phyloP scores from a whole-genome alignment of 2,113 vertebrate genomes.

The Gallinago media region DNA sequence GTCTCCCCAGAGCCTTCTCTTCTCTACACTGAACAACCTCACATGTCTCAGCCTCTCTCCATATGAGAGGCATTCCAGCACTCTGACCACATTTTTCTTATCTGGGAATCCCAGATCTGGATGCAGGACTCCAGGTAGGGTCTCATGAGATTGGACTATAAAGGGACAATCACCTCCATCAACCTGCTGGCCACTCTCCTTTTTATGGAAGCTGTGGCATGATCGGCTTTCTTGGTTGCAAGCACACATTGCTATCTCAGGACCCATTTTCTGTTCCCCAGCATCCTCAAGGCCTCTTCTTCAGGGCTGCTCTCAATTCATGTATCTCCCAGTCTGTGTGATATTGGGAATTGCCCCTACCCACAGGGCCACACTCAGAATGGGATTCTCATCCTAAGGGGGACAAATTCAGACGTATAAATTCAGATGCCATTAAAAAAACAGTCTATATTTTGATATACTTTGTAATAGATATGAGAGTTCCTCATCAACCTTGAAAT shows the following conservation, averaged over 20 bases:
- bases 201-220: neutral
- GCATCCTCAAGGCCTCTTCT: neutral
- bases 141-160: neutral
- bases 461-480: neutral
- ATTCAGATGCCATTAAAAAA: neutral
- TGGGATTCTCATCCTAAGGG: neutral
- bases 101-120: neutral
- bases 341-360: fast-evolving
- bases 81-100: neutral
- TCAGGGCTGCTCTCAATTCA: fast-evolving
- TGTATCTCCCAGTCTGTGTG: neutral
- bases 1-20: neutral
- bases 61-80: fast-evolving
- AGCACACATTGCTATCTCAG: fast-evolving
- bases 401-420: neutral
- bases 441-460: neutral
- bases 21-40: neutral
- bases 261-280: neutral
- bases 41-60: neutral
- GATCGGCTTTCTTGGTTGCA: neutral
- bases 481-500: neutral
- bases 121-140: fast-evolving
- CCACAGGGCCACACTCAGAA: neutral
- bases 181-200: fast-evolving
- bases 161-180: fast-evolving